Percentiles rank a stretch among this genome's conserved stretches.
phyloP scores from a whole-genome alignment of 2,888 invertebrate species.

The Pammene fasciana region DNA sequence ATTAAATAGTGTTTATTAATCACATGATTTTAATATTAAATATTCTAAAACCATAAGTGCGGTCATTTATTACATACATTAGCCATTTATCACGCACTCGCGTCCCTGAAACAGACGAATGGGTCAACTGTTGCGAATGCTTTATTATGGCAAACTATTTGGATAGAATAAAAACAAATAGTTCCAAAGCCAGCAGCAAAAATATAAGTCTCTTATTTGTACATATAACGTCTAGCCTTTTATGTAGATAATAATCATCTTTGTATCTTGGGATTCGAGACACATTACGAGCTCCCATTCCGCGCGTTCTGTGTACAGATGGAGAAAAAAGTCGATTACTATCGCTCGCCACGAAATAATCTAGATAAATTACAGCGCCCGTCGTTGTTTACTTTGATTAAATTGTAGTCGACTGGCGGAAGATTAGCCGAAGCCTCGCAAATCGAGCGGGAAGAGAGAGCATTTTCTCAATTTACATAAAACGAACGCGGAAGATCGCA shows the following conservation, averaged over 20 bases:
- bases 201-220: slow-evolving; percentile 58
- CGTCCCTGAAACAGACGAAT: slow-evolving; percentile 58
- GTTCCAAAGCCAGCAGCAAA: slow-evolving; percentile 51
- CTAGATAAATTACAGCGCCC: slow-evolving; percentile 80
- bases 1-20: too few species aligned
- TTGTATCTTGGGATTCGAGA: slow-evolving; percentile 63
- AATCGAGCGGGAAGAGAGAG: slow-evolving; percentile 77
- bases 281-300: slow-evolving; percentile 63
- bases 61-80: slow-evolving; percentile 58
- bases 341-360: slow-evolving; percentile 80
- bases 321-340: slow-evolving; percentile 79
- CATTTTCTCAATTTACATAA: slow-evolving; percentile 80
- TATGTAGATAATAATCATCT: slow-evolving; percentile 71
- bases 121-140: slow-evolving; percentile 67
- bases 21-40: slow-evolving; percentile 14
- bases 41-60: slow-evolving; percentile 34
- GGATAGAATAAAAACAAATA: slow-evolving; percentile 55
- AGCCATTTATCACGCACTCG: slow-evolving; percentile 60
- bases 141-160: slow-evolving; percentile 57
- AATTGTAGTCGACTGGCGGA: slow-evolving; percentile 81
- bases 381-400: slow-evolving; percentile 83
- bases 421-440: slow-evolving; percentile 81
- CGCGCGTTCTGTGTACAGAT: slow-evolving; percentile 60
- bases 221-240: slow-evolving; percentile 57
- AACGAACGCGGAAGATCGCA: slow-evolving; percentile 71